Evolutionary conservation across 1,140 invertebrate species (phyloP).

Genomic region (Sycophaga agraensis): DNA sequence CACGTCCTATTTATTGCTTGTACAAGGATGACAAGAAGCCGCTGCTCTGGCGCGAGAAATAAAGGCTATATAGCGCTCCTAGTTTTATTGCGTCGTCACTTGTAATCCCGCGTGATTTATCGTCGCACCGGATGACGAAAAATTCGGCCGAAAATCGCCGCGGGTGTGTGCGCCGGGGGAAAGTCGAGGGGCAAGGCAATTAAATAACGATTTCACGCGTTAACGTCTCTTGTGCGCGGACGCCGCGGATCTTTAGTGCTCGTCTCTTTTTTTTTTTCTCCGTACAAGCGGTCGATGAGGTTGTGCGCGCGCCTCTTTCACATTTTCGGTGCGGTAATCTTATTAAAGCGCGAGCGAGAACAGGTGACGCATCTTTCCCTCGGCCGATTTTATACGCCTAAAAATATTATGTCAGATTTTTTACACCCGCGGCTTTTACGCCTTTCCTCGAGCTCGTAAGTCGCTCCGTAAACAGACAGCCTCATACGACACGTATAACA

Average conservation of each 20-base stretch:
- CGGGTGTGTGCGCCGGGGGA: constrained; percentile 16
- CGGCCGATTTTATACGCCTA: constrained; percentile 33
- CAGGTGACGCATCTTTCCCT: constrained; percentile 37
- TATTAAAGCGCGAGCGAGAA: no score
- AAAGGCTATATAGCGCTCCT: not conserved
- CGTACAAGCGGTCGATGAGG: no score
- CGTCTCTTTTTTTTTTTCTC: not conserved
- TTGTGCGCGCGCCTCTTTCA: not conserved
- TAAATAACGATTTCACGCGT: constrained; percentile 50
- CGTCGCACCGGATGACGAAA: constrained; percentile 27
- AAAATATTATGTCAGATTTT: constrained; percentile 50
- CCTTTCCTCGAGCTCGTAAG: no score
- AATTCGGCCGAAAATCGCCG: constrained; percentile 24
- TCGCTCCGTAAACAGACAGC: no score
- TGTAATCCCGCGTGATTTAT: constrained; percentile 19
- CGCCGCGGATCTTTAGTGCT: constrained; percentile 15
- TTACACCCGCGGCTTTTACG: not conserved
- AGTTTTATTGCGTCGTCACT: not conserved
- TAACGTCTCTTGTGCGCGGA: constrained; percentile 38
- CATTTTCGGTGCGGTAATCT: constrained; percentile 21
- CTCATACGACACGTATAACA: no score
- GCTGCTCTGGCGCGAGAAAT: not conserved
- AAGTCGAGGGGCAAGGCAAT: constrained; percentile 31
- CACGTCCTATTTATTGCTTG: constrained; percentile 6
- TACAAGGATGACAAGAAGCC: constrained; percentile 2